Evolutionary conservation across 1,140 invertebrate species (phyloP).

Genomic region (Agraylea sexmaculata): DNA sequence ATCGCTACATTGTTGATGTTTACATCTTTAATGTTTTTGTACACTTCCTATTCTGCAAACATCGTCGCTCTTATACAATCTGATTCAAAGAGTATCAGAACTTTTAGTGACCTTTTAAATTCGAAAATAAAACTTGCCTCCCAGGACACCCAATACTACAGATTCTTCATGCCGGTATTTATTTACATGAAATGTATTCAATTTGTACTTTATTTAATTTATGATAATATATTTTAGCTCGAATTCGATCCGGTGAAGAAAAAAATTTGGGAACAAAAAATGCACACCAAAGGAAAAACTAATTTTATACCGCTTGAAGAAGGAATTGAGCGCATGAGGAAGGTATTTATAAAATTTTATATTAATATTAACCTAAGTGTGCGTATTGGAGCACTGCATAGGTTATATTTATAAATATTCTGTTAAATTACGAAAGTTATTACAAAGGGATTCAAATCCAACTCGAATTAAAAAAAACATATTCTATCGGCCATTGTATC

Average conservation of each 20-base stretch:
- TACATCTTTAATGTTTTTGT: constrained; percentile 37
- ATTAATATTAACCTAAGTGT: too few relatives aligned
- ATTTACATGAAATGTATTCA: too few relatives aligned
- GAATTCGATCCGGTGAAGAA: constrained; percentile 45
- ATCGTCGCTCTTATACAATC: constrained; percentile 53
- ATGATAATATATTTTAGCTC: constrained; percentile 37
- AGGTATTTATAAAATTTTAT: constrained; percentile 32
- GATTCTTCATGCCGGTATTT: constrained; percentile 42
- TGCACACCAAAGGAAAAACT: constrained; percentile 40
- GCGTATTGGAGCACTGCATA: too few relatives aligned
- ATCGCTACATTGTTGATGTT: constrained; percentile 42
- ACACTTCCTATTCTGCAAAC: constrained; percentile 48
- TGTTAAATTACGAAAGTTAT: too few relatives aligned
- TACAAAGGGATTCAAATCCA: too few relatives aligned
- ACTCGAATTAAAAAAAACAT: too few relatives aligned
- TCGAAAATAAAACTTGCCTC: constrained; percentile 38
- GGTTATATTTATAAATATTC: too few relatives aligned
- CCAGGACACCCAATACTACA: constrained; percentile 38
- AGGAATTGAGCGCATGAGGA: constrained; percentile 42
- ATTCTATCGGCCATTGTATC: too few relatives aligned
- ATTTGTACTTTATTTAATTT: too few relatives aligned
- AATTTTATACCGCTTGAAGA: constrained; percentile 45
- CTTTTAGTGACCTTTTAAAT: constrained; percentile 40
- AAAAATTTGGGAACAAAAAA: constrained; percentile 47
- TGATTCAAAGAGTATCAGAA: constrained; percentile 46